A percentile compares a stretch with the other conserved stretches of the same genome.
These are phyloP conservation scores for Phytoseiulus persimilis DNA, from an alignment of 2,888 invertebrate genomes.

Conservation along the genomic window DNA sequence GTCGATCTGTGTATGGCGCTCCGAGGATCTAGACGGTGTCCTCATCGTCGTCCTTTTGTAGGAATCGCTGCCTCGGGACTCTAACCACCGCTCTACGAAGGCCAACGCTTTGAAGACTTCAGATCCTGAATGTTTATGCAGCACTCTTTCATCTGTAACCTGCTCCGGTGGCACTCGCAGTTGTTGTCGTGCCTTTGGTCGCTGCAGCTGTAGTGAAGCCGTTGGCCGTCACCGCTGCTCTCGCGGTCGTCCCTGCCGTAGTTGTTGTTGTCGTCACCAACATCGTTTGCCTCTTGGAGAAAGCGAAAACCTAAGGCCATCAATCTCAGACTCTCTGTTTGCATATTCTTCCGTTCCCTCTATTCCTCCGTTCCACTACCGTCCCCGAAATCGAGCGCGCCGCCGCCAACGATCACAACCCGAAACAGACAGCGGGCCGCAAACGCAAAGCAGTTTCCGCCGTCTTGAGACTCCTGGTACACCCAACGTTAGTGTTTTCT, in stretches of 20 bases:
- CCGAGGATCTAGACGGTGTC: too few relatives aligned
- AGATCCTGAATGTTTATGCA: not conserved
- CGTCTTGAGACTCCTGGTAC: too few relatives aligned
- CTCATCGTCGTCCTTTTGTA: too few relatives aligned
- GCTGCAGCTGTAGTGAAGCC: not conserved
- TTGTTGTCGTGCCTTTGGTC: not conserved
- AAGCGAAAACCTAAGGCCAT: not conserved
- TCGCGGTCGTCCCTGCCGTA: not conserved
- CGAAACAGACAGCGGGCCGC: not conserved
- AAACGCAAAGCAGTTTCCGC: too few relatives aligned
- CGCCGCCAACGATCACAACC: not conserved
- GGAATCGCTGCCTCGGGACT: too few relatives aligned
- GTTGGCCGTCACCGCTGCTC: not conserved
- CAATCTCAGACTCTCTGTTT: not conserved
- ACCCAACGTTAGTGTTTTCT: too few relatives aligned
- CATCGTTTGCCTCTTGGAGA: not conserved
- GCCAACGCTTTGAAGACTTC: not conserved
- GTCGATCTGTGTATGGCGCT: too few relatives aligned
- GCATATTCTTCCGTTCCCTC: not conserved
- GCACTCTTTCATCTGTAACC: not conserved
- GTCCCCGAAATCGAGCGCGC: not conserved
- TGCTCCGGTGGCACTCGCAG: not conserved
- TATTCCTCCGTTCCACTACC: not conserved
- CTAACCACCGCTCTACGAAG: too few relatives aligned
- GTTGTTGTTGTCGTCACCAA: not conserved